Evolutionary conservation across 2,888 invertebrate species (phyloP), one percentile per base, ranked within the genome.

Genomic region (Andrena chrysosceles): DNA sequence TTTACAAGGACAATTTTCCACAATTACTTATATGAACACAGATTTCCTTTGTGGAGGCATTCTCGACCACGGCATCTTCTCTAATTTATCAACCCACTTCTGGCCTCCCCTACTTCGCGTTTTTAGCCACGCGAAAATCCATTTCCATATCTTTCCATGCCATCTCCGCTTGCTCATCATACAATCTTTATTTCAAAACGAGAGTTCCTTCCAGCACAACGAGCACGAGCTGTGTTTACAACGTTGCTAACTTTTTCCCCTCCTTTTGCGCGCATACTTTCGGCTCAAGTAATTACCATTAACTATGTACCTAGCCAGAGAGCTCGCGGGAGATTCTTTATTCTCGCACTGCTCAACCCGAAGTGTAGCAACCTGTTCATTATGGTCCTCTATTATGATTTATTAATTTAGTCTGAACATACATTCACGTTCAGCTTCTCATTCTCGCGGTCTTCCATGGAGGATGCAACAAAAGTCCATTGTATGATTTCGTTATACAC

Each of bases 81-180:
- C 35, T 35, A 62, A 72, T 76, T 80, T 72, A 64, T 76, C 64
- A 68, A 72, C 52, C 59, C 72, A 48, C 33, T 72, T 79, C 59
- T 68, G 4, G 16, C 23, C 60, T 54, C 35, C 23, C 42, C 49
- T 49, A 52, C 29, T 48, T 66, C 64, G 20, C 63, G 23, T 56
- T 52, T 56, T 26, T 49, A 29, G 35, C 10, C 26, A 16, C 29
- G 73, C 64, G 62, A 73, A 81, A 81, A 72, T 75, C 64, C 74
- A 82, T 78, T 82, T 63, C 68, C 73, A 74, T 72, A 82, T 82
- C 74, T 74, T 82, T 64, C 56, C 56, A 68, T 78, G 78, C 60
- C 82, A 84, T 84, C 74, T 71, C 48, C 56, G n/a, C n/a, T 33
- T 48, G 60, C 66, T 71, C 71, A 70, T 77, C 73, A 16, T 70